Percentiles rank a stretch among this genome's conserved stretches.
These are phyloP conservation scores for Dicrurus megarhynchus DNA, from an alignment of 2,113 vertebrate species.

Conservation along the genomic window DNA sequence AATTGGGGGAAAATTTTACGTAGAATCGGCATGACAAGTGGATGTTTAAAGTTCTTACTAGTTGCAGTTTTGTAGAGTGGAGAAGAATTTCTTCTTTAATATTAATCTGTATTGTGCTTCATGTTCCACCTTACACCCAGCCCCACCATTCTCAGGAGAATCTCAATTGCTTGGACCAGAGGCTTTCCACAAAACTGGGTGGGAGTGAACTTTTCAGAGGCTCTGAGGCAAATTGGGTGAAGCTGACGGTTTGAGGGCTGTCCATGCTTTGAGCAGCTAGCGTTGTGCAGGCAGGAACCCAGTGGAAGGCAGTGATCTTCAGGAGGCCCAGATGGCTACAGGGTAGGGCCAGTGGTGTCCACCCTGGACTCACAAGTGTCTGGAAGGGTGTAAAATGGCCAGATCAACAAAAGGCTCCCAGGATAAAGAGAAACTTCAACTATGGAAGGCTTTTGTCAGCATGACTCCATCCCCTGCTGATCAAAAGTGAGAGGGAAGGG, in stretches of 20 bases:
- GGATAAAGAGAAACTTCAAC: neutral
- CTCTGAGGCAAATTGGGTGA: neutral
- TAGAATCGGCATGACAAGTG: neutral
- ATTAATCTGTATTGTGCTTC: neutral
- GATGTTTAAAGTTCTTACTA: neutral
- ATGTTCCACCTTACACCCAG: neutral
- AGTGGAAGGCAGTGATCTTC: neutral
- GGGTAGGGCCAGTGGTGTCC: neutral
- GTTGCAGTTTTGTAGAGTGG: neutral
- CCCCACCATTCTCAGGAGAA: neutral
- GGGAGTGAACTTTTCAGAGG: neutral
- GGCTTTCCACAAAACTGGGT: neutral
- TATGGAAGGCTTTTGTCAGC: neutral
- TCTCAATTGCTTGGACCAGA: neutral
- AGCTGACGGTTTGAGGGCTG: neutral
- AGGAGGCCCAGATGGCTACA: neutral
- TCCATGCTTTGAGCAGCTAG: neutral
- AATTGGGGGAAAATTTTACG: fast-evolving
- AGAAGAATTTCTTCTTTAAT: neutral
- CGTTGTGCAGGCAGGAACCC: neutral
- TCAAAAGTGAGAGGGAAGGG: neutral
- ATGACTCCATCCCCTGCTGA: neutral
- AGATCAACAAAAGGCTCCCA: neutral
- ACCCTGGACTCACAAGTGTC: neutral
- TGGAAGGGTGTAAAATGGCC: neutral